Conservation (phyloP, 1,140 invertebrate genomes). For the Drosophila gunungcola region DNA sequence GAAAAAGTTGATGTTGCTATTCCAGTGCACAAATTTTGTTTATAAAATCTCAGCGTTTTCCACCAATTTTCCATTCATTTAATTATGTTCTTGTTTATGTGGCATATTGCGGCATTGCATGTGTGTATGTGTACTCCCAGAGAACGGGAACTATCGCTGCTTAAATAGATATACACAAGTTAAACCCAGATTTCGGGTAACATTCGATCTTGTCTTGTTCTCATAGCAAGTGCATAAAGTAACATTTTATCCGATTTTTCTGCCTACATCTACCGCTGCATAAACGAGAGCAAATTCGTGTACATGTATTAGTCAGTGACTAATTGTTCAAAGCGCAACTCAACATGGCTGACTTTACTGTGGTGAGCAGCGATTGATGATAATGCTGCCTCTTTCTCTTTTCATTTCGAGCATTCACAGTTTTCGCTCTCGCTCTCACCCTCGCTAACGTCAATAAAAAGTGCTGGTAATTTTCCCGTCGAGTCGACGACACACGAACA, state of each 20-base stretch:
- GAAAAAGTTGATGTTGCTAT: not conserved
- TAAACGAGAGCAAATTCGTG: conserved; percentile 50
- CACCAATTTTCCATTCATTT: conserved; percentile 14
- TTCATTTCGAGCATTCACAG: conserved; percentile 17
- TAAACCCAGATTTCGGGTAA: conserved; percentile 4
- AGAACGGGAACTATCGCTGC: not conserved
- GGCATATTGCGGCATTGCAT: conserved; percentile 52
- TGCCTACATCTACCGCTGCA: conserved; percentile 3
- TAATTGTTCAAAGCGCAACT: conserved; percentile 76
- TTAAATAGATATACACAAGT: conserved; percentile 11
- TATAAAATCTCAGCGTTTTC: conserved; percentile 1
- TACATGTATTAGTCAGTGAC: conserved; percentile 47
- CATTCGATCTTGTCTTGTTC: conserved; percentile 1
- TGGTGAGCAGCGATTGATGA: conserved; percentile 54
- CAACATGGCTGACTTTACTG: conserved; percentile 76
- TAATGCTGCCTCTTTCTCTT: conserved; percentile 43
- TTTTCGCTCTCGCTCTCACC: conserved; percentile 16
- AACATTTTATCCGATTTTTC: conserved; percentile 9
- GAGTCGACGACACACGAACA: conserved; percentile 1
- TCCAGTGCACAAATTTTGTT: not conserved
- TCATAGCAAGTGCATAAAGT: conserved; percentile 6
- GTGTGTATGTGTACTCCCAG: conserved; percentile 18
- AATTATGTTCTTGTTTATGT: conserved; percentile 65
- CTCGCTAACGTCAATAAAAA: conserved; percentile 10
- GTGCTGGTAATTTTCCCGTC: conserved; percentile 27